Conservation (phyloP, 2,113 vertebrate species). For the Monopterus albus region DNA sequence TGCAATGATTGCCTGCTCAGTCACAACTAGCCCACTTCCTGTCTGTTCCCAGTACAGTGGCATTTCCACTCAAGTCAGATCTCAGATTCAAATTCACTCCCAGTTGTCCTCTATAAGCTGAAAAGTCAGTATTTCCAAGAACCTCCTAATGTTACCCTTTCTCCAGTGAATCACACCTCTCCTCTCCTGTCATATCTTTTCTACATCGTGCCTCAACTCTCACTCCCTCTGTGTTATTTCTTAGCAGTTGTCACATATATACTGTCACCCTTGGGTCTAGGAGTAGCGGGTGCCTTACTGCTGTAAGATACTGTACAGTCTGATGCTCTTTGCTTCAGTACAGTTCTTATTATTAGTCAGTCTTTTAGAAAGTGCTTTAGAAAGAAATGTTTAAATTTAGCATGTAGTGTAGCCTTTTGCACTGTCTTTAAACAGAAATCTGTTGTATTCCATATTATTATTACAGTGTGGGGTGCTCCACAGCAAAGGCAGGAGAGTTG, state of each 20-base stretch:
- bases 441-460: background rate
- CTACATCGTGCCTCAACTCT: background rate
- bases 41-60: background rate
- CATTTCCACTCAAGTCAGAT: constrained; percentile 30
- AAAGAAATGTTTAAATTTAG: too few relatives aligned
- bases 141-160: background rate
- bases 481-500: background rate
- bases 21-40: constrained; percentile 1
- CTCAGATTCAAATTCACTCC: constrained; percentile 6
- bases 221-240: background rate
- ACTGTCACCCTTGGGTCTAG: background rate
- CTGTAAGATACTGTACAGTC: too few relatives aligned
- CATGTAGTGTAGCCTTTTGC: too few relatives aligned
- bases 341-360: too few relatives aligned
- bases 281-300: too few relatives aligned
- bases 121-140: constrained; percentile 22
- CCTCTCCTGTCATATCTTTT: constrained; percentile 3
- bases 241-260: background rate
- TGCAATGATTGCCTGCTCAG: background rate
- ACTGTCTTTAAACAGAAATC: constrained; percentile 12
- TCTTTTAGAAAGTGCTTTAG: too few relatives aligned
- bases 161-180: constrained; percentile 12
- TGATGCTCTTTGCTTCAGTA: too few relatives aligned
- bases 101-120: background rate
- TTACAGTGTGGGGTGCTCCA: background rate